Evolutionary conservation across 2,888 invertebrate species (phyloP).

Genomic region (Trichacis sp.): DNA sequence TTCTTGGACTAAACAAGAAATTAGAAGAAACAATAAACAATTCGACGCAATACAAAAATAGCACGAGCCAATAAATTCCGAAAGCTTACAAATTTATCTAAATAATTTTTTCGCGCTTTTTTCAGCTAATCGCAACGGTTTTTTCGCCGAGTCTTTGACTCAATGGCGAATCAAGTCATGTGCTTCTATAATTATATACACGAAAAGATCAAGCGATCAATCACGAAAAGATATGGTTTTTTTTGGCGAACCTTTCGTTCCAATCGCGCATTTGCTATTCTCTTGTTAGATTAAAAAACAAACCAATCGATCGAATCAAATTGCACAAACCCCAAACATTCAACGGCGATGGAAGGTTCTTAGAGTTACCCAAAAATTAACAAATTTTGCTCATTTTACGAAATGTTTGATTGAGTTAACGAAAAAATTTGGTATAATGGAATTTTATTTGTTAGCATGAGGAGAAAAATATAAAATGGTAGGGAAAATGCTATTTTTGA

Average conservation of each 20-base stretch:
- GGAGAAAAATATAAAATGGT: too few relatives aligned
- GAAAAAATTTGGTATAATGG: too few relatives aligned
- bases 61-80: background rate
- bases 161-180: conserved; percentile 47
- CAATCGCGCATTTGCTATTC: conserved; percentile 6
- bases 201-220: conserved; percentile 37
- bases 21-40: background rate
- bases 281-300: too few relatives aligned
- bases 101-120: conserved; percentile 2
- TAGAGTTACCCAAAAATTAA: too few relatives aligned
- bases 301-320: conserved; percentile 19
- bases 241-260: conserved; percentile 36
- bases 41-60: background rate
- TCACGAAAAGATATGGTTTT: conserved; percentile 34
- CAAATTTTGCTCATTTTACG: too few relatives aligned
- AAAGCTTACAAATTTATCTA: background rate
- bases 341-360: conserved; percentile 8
- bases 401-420: too few relatives aligned
- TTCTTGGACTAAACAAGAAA: too few relatives aligned
- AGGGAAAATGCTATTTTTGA: too few relatives aligned
- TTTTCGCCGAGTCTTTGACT: conserved; percentile 51
- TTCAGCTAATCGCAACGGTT: conserved; percentile 52
- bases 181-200: conserved; percentile 39
- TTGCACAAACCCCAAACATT: conserved; percentile 40
- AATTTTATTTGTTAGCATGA: too few relatives aligned